Conservation (phyloP, 1,140 invertebrate genomes). For the Littorina saxatilis region DNA sequence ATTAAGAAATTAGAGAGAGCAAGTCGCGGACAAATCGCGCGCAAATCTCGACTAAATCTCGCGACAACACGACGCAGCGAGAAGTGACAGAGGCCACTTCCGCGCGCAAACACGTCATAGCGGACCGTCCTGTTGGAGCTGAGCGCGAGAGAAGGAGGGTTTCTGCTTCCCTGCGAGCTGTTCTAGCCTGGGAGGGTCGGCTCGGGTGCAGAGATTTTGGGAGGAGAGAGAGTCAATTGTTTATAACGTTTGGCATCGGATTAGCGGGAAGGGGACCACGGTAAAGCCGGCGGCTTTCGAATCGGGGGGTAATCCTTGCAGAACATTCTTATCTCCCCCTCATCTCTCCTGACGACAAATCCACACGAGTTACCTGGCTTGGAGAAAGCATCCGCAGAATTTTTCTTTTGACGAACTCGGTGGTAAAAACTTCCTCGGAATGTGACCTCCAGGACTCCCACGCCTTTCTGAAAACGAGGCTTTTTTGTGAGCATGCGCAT, state of each 20-base stretch:
- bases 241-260: conserved; percentile 16
- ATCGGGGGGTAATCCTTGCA: background rate
- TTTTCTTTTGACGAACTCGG: background rate
- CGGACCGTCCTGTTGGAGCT: background rate
- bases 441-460: background rate
- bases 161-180: background rate
- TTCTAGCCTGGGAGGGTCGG: background rate
- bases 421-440: background rate
- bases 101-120: conserved; percentile 15
- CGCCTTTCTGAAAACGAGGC: background rate
- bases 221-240: conserved; percentile 32
- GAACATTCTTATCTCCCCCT: background rate
- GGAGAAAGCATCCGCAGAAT: conserved; percentile 10
- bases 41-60: conserved; percentile 29
- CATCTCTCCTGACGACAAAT: background rate
- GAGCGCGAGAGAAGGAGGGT: background rate
- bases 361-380: background rate
- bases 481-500: background rate
- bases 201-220: conserved; percentile 8
- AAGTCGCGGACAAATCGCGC: conserved; percentile 21
- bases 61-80: conserved; percentile 26
- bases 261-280: background rate
- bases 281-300: conserved; percentile 5
- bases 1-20: conserved; percentile 38
- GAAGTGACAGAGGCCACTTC: conserved; percentile 34